Base-by-base conservation (phyloP, 2,888 invertebrate genomes). In the Kryphioiulus occultus region DNA sequence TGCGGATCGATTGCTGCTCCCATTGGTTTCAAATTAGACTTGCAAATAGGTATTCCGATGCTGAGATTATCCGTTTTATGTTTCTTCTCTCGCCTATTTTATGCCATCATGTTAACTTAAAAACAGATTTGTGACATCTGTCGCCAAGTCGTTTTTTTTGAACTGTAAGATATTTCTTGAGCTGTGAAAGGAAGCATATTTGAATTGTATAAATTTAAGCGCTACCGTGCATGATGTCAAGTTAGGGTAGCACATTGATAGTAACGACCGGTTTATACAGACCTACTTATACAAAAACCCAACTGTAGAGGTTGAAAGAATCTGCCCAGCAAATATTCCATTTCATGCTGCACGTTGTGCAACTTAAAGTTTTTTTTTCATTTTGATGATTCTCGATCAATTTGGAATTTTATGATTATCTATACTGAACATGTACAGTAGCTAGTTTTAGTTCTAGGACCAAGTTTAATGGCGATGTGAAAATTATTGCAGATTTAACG, bases 91-190 rank as follows among this genome's bases (percentile, higher is more conserved):
- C 26, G 7, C 68, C 26, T n/a, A 68, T 68, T 68, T 59, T n/a
- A 19, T 68, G 26, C 68, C 68, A 26, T 22, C 26, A 26, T 26
- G 68, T 0, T 9, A 68, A 68, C 68, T 68, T 68, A 68, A 26
- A 68, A 68, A 68, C 26, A 68, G 26, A 26, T 68, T 26, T 68
- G 68, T 68, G 68, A 68, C 22, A 68, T 68, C 68, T 68, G 68
- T 68, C 26, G 68, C 68, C 12, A 10, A 68, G 26, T 4, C 10
- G 4, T 22, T 68, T 68, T 68, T 47, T 68, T 9, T 68, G 68
- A 68, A 53, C 68, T 0, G 68, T 26, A 68, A 68, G 26, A 26
- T 26, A 10, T 68, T 68, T 68, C 68, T 68, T 10, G 26, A 68
- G 26, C 68, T 68, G 68, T 26, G 26, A 68, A 68, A 9, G 68